Evolutionary conservation across 2,797 vertebrate genomes (phyloP).

Genomic region (Darevskia nairensis): DNA sequence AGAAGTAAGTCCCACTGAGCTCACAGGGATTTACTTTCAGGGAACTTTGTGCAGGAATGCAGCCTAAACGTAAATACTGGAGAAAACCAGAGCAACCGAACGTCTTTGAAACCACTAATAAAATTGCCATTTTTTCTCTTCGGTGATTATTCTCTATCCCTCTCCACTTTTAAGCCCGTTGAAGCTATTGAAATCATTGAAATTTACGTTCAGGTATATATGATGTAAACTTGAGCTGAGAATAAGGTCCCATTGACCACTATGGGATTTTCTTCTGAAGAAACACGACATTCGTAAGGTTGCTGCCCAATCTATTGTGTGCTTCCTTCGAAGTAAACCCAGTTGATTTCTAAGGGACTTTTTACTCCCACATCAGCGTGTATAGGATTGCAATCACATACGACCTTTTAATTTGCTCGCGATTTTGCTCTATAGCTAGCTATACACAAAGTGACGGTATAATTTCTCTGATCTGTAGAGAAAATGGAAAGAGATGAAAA

Average conservation of each 20-base stretch:
- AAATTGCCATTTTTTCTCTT: neutral
- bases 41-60: neutral
- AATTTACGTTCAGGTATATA: neutral
- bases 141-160: neutral
- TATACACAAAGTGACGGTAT: neutral
- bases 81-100: neutral
- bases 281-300: neutral
- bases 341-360: neutral
- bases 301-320: no score
- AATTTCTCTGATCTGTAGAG: neutral
- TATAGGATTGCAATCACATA: no score
- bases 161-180: neutral
- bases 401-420: neutral
- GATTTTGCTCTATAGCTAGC: neutral
- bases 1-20: neutral
- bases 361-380: neutral
- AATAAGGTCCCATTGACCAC: no score
- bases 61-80: neutral
- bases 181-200: neutral
- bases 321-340: no score
- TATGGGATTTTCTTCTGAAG: neutral
- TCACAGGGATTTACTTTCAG: neutral
- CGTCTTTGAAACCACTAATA: neutral
- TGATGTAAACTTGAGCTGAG: neutral
- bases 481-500: neutral